phyloP scores from a whole-genome alignment of 2,888 invertebrate genomes.

The Azorinus chamasolen region DNA sequence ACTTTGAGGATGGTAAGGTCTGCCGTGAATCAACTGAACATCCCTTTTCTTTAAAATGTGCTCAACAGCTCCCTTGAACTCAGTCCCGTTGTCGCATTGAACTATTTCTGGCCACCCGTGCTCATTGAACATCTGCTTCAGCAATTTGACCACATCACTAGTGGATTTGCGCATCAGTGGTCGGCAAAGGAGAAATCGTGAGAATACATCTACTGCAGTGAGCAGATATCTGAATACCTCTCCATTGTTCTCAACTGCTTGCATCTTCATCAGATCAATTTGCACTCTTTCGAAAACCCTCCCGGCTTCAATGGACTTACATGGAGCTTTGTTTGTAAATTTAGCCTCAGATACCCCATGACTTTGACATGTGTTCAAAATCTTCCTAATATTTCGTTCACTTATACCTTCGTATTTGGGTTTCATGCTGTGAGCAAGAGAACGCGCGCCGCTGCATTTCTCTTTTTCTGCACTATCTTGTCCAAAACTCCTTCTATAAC shows the following conservation, averaged over 20 bases:
- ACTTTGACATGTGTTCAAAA: not conserved
- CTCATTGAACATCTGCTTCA: not conserved
- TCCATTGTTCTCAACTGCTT: too few species aligned
- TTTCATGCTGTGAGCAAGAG: not conserved
- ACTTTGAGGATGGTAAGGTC: slow-evolving; percentile 31
- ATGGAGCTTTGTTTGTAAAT: slow-evolving; percentile 4
- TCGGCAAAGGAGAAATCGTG: not conserved
- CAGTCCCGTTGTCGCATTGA: slow-evolving; percentile 21
- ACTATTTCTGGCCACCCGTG: slow-evolving; percentile 11
- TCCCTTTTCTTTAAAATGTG: not conserved
- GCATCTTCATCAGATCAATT: not conserved
- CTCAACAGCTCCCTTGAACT: slow-evolving; percentile 14
- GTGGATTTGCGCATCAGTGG: not conserved
- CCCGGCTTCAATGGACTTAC: not conserved
- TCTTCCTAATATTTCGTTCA: not conserved
- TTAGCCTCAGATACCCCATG: slow-evolving; percentile 2
- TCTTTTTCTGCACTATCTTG: too few species aligned
- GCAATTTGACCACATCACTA: not conserved
- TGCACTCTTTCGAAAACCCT: slow-evolving; percentile 5
- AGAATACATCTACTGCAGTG: slow-evolving; percentile 1
- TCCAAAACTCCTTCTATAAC: too few species aligned
- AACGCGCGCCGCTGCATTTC: slow-evolving; percentile 5
- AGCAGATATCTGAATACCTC: not conserved
- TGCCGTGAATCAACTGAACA: slow-evolving; percentile 15
- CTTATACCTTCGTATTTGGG: not conserved